Conservation (phyloP, 1,140 invertebrate species). For the Micrasema longulum region DNA sequence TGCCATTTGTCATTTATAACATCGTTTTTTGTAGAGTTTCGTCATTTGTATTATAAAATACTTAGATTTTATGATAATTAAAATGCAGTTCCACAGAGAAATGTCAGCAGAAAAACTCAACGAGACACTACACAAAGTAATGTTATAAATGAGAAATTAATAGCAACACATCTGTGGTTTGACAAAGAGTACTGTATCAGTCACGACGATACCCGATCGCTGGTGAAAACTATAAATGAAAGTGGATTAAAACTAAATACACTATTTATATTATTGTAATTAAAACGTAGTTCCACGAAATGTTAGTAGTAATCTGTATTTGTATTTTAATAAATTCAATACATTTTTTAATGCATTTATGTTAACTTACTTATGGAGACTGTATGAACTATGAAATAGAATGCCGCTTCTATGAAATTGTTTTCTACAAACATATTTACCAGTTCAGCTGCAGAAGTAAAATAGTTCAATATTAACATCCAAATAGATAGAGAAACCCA, state of each 20-base stretch:
- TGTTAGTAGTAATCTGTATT: not conserved
- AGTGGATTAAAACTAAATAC: too few species aligned
- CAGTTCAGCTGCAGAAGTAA: not conserved
- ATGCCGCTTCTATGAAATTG: not conserved
- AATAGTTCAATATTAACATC: not conserved
- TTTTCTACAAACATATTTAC: not conserved
- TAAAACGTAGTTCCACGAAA: too few species aligned
- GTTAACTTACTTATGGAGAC: constrained; percentile 2
- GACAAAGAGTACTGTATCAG: not conserved
- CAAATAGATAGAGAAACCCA: not conserved
- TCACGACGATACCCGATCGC: too few species aligned
- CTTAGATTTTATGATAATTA: too few species aligned
- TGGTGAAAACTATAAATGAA: too few species aligned
- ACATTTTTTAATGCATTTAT: not conserved
- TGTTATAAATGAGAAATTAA: too few species aligned
- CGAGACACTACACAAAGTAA: too few species aligned
- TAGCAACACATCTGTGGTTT: not conserved
- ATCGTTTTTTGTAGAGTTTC: not conserved
- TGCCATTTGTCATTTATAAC: not conserved
- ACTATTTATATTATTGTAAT: too few species aligned
- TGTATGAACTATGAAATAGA: constrained; percentile 1
- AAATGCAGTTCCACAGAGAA: too few species aligned
- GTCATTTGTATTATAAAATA: too few species aligned
- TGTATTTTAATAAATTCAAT: not conserved
- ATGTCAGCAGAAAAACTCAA: too few species aligned